These are phyloP conservation scores for Ciconia stormi DNA, from an alignment of 2,113 vertebrate species.

Conservation along the genomic window DNA sequence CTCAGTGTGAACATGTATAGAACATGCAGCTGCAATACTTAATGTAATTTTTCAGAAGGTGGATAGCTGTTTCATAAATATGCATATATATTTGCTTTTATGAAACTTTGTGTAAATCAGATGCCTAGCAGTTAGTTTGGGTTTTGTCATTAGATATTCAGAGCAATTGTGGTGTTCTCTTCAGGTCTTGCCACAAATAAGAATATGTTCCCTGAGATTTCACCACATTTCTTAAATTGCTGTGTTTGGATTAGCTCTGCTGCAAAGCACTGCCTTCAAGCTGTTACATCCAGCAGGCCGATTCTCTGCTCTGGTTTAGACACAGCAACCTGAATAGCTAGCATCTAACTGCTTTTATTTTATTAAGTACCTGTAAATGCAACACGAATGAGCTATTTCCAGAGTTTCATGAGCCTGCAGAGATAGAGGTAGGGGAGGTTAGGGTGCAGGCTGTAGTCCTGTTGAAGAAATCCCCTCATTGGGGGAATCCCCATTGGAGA, in stretches of 20 bases:
- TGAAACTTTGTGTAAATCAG: neutral
- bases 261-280: neutral
- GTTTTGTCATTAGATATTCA: neutral
- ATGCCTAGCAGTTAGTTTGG: neutral
- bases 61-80: neutral
- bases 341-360: neutral
- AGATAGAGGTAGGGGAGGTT: neutral
- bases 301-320: neutral
- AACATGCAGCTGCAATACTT: neutral
- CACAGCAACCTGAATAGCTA: neutral
- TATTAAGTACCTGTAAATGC: neutral
- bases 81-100: neutral
- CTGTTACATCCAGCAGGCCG: neutral
- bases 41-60: neutral
- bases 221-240: neutral
- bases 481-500: accelerated
- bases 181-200: neutral
- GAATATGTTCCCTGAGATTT: neutral
- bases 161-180: neutral
- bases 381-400: neutral
- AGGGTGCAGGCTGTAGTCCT: neutral
- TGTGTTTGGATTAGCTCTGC: neutral
- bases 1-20: neutral
- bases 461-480: neutral
- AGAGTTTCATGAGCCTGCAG: neutral